Evolutionary conservation across 2,797 vertebrate genomes (phyloP), one percentile per base, ranked within the genome.

Genomic region (Tragopan temminckii): DNA sequence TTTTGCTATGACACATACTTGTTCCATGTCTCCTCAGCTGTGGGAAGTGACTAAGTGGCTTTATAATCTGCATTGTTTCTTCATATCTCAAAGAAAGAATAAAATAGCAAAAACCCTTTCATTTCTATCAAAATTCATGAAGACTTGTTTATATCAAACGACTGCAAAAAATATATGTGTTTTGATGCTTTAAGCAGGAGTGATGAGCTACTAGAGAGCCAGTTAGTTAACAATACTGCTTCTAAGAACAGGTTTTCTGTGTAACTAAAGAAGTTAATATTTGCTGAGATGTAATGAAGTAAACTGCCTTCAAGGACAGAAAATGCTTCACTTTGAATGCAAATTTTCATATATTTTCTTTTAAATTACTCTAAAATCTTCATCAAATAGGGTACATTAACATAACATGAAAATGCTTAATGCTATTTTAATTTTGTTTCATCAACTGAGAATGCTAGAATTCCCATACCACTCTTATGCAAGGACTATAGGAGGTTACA

Each of bases 181-280:
- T 76, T 25, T 55, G n/a, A 62, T 43, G 38, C 9, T 76, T 62
- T 61, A 71, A 70, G 42, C 12, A n/a, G 27, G 20, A 83, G 35
- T 18, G 42, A 66, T 3, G 2, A 70, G 36, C 40, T 74, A 52
- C 24, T 25, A 63, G 29, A 76, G 55, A 93, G 42, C 11, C 42
- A 76, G 23, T 66, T 20, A 70, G 59, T 91, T 94, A 94, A 94
- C 80, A 17, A 81, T 77, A 91, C 59, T n/a, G 14, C 21, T 80
- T 38, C 67, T 45, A 63, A 88, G 78, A 46, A 29, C 19, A 71
- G 46, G 77, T 77, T 69, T 93, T 89, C 92, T 64, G 62, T 57
- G 18, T 88, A 91, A 93, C 80, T 77, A 24, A 45, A 70, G 6
- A 52, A 67, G 85, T 95, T 96, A 96, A 95, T 93, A 82, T 94